A percentile compares a stretch with the other conserved stretches of the same genome.
These are phyloP conservation scores for Corynorhinus townsendii DNA, from an alignment of 2,113 vertebrate species.

Conservation along the genomic window DNA sequence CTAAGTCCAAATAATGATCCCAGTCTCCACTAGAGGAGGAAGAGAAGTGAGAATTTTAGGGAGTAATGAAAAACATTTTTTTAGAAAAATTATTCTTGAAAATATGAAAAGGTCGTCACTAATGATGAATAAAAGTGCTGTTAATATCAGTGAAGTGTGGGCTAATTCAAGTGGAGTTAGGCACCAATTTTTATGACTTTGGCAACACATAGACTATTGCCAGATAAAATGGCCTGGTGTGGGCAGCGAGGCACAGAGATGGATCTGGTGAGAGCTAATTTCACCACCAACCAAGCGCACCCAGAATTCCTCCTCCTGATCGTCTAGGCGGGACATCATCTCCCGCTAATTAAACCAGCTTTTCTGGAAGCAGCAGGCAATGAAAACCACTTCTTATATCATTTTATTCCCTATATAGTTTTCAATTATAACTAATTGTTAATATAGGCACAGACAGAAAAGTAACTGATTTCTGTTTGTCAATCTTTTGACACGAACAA, in stretches of 20 bases:
- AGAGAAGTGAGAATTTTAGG: background rate
- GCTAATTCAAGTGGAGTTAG: background rate
- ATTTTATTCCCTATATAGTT: background rate
- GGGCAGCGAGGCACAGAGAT: too few relatives aligned
- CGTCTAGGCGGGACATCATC: too few relatives aligned
- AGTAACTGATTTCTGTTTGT: background rate
- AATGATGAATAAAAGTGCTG: background rate
- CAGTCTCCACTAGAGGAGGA: background rate
- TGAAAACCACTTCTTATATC: background rate
- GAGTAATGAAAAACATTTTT: background rate
- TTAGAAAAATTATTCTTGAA: background rate
- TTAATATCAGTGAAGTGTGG: background rate
- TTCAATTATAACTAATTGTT: background rate
- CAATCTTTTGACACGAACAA: background rate
- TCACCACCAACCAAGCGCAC: background rate
- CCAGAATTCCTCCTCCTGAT: background rate
- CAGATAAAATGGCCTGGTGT: background rate
- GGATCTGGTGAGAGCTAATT: background rate
- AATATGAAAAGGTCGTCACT: background rate
- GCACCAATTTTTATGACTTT: background rate
- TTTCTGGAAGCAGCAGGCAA: background rate
- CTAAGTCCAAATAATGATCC: background rate
- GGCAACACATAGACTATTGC: background rate
- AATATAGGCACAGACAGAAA: background rate
- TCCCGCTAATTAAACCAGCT: background rate